Conservation (phyloP, 2,113 vertebrate genomes). For the Todiramphus saurophagus region DNA sequence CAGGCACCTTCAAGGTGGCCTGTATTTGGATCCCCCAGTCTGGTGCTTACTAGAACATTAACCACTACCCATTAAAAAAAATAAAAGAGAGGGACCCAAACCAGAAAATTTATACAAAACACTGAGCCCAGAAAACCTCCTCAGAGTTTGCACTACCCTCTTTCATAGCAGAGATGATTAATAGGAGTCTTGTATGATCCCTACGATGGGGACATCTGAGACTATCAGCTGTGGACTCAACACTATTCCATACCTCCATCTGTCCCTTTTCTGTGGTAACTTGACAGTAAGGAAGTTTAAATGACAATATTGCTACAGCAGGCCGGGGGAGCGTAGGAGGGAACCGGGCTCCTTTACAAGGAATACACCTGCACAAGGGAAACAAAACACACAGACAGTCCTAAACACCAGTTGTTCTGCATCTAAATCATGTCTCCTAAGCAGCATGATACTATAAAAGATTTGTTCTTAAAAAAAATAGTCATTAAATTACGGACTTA, state of each 20-base stretch:
- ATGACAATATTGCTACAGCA: slow-evolving; percentile 87
- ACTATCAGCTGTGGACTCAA: not conserved
- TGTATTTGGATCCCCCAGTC: not conserved
- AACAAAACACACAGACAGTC: not conserved
- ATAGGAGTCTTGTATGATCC: not conserved
- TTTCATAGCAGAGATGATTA: not conserved
- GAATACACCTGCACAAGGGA: slow-evolving; percentile 87
- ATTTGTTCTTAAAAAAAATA: not conserved
- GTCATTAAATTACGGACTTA: not conserved
- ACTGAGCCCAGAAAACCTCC: not conserved
- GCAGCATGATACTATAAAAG: not conserved
- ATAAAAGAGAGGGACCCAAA: not conserved
- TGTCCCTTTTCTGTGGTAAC: slow-evolving; percentile 91
- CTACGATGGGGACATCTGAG: not conserved
- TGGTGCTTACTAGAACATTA: not conserved
- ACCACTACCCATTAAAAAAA: not conserved
- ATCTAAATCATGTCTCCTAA: not conserved
- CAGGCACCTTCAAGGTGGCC: not conserved
- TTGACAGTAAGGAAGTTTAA: slow-evolving; percentile 92
- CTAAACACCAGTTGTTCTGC: not conserved
- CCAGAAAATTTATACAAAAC: not conserved
- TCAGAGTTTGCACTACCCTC: not conserved
- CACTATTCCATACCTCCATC: slow-evolving; percentile 87
- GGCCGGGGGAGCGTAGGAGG: slow-evolving; percentile 94
- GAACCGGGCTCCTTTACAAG: slow-evolving; percentile 93